A percentile compares a stretch with the other conserved stretches of the same genome.
These are phyloP conservation scores for Heliconius nattereri DNA, from an alignment of 1,140 invertebrate species.

Conservation along the genomic window DNA sequence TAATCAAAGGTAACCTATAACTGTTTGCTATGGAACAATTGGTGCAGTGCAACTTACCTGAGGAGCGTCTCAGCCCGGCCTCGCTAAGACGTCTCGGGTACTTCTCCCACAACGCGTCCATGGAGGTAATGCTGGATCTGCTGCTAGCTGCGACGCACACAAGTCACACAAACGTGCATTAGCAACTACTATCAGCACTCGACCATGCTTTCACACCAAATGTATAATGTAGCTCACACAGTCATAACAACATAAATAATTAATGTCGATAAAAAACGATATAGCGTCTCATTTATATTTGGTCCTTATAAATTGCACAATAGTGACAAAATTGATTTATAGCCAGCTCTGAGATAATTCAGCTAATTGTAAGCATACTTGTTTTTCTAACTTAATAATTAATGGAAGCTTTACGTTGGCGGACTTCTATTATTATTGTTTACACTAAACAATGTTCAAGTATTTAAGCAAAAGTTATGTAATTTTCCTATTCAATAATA, in stretches of 20 bases:
- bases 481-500: neutral
- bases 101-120: conserved; percentile 87
- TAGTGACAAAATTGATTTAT: conserved; percentile 25
- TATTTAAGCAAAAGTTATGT: neutral
- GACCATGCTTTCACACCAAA: conserved; percentile 40
- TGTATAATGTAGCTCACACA: conserved; percentile 1
- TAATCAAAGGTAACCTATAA: neutral
- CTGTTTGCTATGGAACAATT: conserved; percentile 30
- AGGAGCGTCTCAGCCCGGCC: conserved; percentile 85
- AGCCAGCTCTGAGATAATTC: conserved; percentile 32
- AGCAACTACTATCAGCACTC: conserved; percentile 69
- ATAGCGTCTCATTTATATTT: neutral
- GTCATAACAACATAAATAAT: neutral
- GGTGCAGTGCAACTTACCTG: conserved; percentile 82
- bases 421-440: conserved; percentile 6
- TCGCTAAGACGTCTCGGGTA: conserved; percentile 86
- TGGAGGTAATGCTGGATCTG: conserved; percentile 82
- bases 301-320: neutral
- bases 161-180: conserved; percentile 77
- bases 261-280: neutral
- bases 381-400: conserved; percentile 17
- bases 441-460: neutral
- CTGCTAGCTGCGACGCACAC: conserved; percentile 83
- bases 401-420: conserved; percentile 14
- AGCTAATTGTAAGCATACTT: conserved; percentile 39